Percentiles rank a stretch among this genome's conserved stretches.
Evolutionary conservation across 2,888 invertebrate species (phyloP).

Genomic region (Drosophila stalkeri): DNA sequence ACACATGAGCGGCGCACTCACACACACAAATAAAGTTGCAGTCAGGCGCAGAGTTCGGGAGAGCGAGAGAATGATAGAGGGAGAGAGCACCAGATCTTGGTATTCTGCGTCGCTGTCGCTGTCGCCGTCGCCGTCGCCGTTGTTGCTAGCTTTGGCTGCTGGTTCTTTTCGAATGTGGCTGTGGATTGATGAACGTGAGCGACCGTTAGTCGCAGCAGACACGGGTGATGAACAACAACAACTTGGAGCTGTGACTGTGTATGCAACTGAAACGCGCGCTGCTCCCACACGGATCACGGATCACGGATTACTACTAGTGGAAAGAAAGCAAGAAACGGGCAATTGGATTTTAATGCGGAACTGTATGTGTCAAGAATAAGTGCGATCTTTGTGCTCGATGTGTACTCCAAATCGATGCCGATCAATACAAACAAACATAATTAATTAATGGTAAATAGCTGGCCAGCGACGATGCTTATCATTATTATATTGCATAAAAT

Average conservation of each 20-base stretch:
- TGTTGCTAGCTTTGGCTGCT: slow-evolving; percentile 43
- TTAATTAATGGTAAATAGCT: slow-evolving; percentile 10
- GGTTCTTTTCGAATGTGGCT: slow-evolving; percentile 57
- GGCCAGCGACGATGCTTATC: not conserved
- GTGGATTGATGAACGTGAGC: slow-evolving; percentile 59
- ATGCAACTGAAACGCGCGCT: slow-evolving; percentile 42
- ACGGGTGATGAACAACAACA: slow-evolving; percentile 83
- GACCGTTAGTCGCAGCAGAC: slow-evolving; percentile 82
- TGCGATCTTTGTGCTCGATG: slow-evolving; percentile 25
- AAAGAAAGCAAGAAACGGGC: slow-evolving; percentile 40
- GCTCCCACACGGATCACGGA: slow-evolving; percentile 50
- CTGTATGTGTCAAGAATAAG: slow-evolving; percentile 40
- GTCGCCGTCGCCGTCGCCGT: slow-evolving; percentile 35
- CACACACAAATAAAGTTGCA: slow-evolving; percentile 1
- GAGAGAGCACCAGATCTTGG: slow-evolving; percentile 53
- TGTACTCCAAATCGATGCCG: slow-evolving; percentile 28
- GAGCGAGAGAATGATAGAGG: slow-evolving; percentile 36
- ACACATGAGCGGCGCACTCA: slow-evolving; percentile 39
- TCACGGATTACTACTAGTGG: slow-evolving; percentile 14
- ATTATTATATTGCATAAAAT: slow-evolving; percentile 12
- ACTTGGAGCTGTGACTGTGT: slow-evolving; percentile 67
- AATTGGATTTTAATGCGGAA: slow-evolving; percentile 52
- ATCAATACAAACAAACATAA: slow-evolving; percentile 21
- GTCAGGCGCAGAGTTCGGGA: slow-evolving; percentile 21
- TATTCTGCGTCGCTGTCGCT: slow-evolving; percentile 58